Percentiles rank a stretch among this genome's conserved stretches.
These are phyloP conservation scores for Columba guinea DNA, from an alignment of 2,797 vertebrate species.

Conservation along the genomic window DNA sequence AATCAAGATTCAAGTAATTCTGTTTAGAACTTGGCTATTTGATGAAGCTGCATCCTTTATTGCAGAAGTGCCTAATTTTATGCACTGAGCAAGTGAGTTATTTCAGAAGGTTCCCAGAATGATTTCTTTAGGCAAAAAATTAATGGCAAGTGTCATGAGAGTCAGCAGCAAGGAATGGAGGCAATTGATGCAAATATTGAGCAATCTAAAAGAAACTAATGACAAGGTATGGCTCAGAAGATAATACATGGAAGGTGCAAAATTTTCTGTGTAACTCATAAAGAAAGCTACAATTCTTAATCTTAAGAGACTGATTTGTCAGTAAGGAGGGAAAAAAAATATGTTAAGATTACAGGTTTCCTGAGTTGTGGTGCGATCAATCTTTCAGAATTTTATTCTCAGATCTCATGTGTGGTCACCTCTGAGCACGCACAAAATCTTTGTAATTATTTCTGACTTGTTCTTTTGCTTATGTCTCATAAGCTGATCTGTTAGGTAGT, in stretches of 20 bases:
- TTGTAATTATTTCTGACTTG: neutral
- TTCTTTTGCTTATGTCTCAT: neutral
- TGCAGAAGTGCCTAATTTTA: slow-evolving; percentile 36
- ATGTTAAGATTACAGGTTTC: neutral
- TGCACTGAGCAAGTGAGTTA: neutral
- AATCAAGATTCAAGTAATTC: slow-evolving; percentile 5
- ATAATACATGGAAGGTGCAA: neutral
- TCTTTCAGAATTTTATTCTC: slow-evolving; percentile 6
- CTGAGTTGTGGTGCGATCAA: neutral
- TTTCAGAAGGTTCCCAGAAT: slow-evolving; percentile 33
- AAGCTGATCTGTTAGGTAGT: slow-evolving; percentile 3
- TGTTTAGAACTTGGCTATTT: slow-evolving; percentile 11
- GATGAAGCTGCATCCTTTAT: slow-evolving; percentile 17
- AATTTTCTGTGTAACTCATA: neutral
- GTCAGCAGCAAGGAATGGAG: slow-evolving; percentile 15
- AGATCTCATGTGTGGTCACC: neutral
- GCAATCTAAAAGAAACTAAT: neutral
- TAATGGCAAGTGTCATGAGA: slow-evolving; percentile 31
- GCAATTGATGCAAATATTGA: neutral
- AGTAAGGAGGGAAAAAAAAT: neutral
- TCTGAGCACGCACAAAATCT: neutral
- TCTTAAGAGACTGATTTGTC: neutral
- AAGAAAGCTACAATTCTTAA: neutral
- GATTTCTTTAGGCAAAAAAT: slow-evolving; percentile 55
- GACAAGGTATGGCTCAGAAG: neutral